These are phyloP conservation scores for Fulica atra DNA, from an alignment of 2,113 vertebrate species.

Conservation along the genomic window DNA sequence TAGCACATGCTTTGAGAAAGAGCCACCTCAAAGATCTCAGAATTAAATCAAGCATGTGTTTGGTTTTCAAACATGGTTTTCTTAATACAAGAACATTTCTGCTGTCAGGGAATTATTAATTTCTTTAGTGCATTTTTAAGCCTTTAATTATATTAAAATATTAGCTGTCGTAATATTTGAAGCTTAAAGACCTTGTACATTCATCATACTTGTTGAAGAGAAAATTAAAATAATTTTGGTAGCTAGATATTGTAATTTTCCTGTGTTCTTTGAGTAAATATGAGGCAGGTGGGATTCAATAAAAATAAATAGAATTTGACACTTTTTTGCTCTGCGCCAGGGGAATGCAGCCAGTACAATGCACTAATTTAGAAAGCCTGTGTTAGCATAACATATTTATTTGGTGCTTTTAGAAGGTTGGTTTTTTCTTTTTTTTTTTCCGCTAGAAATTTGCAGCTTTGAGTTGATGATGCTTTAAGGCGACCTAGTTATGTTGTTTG, in stretches of 20 bases:
- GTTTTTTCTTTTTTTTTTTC: background rate
- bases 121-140: conserved; percentile 50
- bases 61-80: too few relatives aligned
- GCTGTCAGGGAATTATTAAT: conserved; percentile 63
- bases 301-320: conserved; percentile 39
- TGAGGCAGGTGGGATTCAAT: conserved; percentile 25
- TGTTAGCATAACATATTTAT: background rate
- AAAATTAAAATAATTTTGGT: conserved; percentile 52
- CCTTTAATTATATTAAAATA: conserved; percentile 74
- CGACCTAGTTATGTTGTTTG: conserved; percentile 16
- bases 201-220: conserved; percentile 53
- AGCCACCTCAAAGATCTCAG: conserved; percentile 16
- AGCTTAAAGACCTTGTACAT: conserved; percentile 45
- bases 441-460: background rate
- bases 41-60: conserved; percentile 56
- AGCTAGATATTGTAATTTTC: conserved; percentile 31
- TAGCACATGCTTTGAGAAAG: conserved; percentile 25
- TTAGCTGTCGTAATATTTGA: conserved; percentile 66
- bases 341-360: background rate
- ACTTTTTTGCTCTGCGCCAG: background rate
- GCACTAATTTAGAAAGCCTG: background rate
- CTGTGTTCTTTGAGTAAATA: conserved; percentile 36
- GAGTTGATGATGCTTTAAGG: background rate
- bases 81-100: conserved; percentile 30
- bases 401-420: background rate